A percentile compares a stretch with the other conserved stretches of the same genome.
These are phyloP conservation scores for Drosophila recens DNA, from an alignment of 2,888 invertebrate genomes.

Conservation along the genomic window DNA sequence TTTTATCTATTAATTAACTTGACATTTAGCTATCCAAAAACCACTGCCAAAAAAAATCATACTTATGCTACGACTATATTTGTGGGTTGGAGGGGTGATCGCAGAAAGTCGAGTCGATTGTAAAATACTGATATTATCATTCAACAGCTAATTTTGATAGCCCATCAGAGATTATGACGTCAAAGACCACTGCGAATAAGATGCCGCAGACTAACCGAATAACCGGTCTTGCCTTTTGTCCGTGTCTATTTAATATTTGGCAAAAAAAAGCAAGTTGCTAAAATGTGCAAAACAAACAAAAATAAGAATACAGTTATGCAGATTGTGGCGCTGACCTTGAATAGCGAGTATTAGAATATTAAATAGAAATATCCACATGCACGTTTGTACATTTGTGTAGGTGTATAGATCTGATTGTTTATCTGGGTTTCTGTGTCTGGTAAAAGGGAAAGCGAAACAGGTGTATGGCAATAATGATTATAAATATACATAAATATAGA, in stretches of 20 bases:
- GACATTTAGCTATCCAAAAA: conserved; percentile 10
- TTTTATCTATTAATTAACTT: neutral
- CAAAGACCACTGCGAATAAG: neutral
- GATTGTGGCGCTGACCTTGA: conserved; percentile 24
- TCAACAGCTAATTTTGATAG: conserved; percentile 18
- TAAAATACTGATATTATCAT: conserved; percentile 18
- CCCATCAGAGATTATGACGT: conserved; percentile 6
- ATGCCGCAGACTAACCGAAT: conserved; percentile 4
- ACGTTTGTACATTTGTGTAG: neutral
- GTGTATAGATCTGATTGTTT: neutral
- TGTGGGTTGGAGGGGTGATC: neutral
- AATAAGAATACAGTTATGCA: conserved; percentile 9
- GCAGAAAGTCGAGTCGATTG: neutral
- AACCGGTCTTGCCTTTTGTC: conserved; percentile 18
- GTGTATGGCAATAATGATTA: neutral
- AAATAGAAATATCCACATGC: conserved; percentile 2
- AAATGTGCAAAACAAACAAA: neutral
- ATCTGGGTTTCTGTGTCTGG: conserved; percentile 11
- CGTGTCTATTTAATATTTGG: neutral
- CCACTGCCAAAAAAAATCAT: neutral
- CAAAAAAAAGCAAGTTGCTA: neutral
- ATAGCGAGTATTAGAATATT: conserved; percentile 5
- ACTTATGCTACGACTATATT: neutral
- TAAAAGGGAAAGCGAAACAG: conserved; percentile 12
- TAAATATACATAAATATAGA: neutral